Evolutionary conservation across 2,113 vertebrate species (phyloP), one percentile per base, ranked within the genome.

Genomic region (Barnardius zonarius): DNA sequence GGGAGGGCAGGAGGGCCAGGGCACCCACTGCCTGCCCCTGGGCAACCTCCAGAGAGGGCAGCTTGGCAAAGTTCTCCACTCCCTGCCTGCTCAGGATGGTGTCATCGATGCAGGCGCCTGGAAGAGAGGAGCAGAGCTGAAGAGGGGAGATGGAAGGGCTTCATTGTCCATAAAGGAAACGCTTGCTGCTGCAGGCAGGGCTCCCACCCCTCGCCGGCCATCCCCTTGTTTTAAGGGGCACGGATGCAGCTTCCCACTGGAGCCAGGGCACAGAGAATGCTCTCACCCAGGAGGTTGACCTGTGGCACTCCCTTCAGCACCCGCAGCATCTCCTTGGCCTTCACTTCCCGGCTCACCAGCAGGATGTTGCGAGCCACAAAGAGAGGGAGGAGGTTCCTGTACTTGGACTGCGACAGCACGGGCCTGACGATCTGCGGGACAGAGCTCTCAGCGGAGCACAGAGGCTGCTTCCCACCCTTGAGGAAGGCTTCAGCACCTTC

Each of bases 41-140:
- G 9, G 97, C 59, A 1, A 93, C 74, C 9, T 96, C 91, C 96
- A 98, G 46, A 1, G 98, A 90, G 0, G 99, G 99, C 83, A 99
- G 97, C 57, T 97, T 99, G 97, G 99, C 98, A 2, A 99, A 99
- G 86, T 64, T 97, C 88, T 98, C 23, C 46, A 99, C 79, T 0
- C 99, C 99, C 87, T 98, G 98, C 15, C 74, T 96, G 55, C 99
- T 99, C 96, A 99, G 97, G 96, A 99, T 95, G 5, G 97, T 98
- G 97, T 98, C 70, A 6, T 99, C 99, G 11, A 99, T 91, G 86
- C 98, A 99, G 95, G 97, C 99, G 8, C 98, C 99, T 99, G 97
- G 5, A 35, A 91, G 84, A 74, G 3, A 76, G 43, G 11, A 64
- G 46, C 17, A 30, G 80, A 31, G 46, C 44, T 67, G 72, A 75